phyloP scores from a whole-genome alignment of 2,888 invertebrate species.

The Thera britannica region DNA sequence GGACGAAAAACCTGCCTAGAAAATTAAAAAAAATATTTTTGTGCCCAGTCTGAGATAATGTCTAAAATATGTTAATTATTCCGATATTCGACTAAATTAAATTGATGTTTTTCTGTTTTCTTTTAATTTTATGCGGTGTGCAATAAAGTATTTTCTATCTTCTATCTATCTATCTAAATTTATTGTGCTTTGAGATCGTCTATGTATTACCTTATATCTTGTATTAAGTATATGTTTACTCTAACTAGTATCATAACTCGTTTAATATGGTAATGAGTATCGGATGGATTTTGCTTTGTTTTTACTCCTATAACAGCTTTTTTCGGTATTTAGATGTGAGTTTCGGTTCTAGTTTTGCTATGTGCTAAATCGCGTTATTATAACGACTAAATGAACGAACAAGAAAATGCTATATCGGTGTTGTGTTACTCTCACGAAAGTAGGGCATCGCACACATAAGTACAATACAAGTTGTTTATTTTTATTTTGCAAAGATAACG shows the following conservation, averaged over 20 bases:
- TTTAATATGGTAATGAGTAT: background rate
- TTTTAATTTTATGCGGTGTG: too few species aligned
- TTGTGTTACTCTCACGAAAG: constrained; percentile 50
- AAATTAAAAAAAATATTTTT: too few species aligned
- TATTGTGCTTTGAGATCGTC: too few species aligned
- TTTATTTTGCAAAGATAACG: constrained; percentile 33
- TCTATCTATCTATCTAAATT: too few species aligned
- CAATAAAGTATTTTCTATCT: too few species aligned
- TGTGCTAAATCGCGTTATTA: background rate
- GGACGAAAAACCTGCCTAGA: too few species aligned
- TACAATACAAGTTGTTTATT: constrained; percentile 44
- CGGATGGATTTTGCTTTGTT: background rate
- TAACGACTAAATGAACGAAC: constrained; percentile 14
- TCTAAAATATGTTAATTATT: too few species aligned
- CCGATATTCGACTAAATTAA: too few species aligned
- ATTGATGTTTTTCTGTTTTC: too few species aligned
- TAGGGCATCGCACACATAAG: constrained; percentile 49
- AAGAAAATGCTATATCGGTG: constrained; percentile 44
- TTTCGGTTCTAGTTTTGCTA: constrained; percentile 5
- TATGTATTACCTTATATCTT: too few species aligned
- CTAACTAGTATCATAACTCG: background rate
- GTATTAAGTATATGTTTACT: too few species aligned
- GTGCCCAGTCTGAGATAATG: too few species aligned
- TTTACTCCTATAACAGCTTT: background rate
- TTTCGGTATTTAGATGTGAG: background rate